Conservation (phyloP, 2,888 invertebrate species). For the Tachystola acroxantha region DNA sequence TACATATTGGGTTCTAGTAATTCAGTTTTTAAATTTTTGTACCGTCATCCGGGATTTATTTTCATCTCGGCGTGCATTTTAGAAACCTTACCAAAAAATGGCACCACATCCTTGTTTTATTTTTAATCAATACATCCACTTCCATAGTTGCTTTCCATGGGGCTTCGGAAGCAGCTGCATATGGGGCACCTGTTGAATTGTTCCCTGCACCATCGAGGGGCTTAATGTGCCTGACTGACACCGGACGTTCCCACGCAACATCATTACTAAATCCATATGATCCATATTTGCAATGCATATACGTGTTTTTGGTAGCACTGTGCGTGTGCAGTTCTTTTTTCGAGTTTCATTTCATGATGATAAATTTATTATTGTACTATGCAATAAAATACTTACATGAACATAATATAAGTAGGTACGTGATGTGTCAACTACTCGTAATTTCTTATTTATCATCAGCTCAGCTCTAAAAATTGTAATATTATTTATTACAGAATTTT, state of each 20-base stretch:
- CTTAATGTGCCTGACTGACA: conserved; percentile 16
- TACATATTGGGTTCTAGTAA: no score
- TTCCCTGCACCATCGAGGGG: conserved; percentile 28
- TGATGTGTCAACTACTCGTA: no score
- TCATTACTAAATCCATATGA: conserved; percentile 23
- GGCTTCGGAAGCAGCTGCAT: conserved; percentile 63
- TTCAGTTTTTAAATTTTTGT: no score
- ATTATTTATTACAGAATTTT: no score
- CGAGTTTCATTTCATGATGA: background rate
- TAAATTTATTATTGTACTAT: no score
- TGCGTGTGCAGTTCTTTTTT: background rate
- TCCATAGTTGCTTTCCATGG: conserved; percentile 19
- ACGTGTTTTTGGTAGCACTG: conserved; percentile 8
- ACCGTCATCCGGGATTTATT: no score
- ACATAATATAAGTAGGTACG: no score
- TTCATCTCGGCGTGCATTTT: no score
- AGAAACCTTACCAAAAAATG: background rate
- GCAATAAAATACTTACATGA: no score
- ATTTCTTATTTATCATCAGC: no score
- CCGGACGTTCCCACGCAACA: conserved; percentile 68
- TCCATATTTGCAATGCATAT: conserved; percentile 17
- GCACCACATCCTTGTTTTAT: conserved; percentile 45
- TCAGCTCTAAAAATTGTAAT: no score
- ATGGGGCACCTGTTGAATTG: conserved; percentile 50
- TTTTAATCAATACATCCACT: conserved; percentile 18